These are phyloP conservation scores for Thunnus thynnus DNA, from an alignment of 2,113 vertebrate species.

Conservation along the genomic window DNA sequence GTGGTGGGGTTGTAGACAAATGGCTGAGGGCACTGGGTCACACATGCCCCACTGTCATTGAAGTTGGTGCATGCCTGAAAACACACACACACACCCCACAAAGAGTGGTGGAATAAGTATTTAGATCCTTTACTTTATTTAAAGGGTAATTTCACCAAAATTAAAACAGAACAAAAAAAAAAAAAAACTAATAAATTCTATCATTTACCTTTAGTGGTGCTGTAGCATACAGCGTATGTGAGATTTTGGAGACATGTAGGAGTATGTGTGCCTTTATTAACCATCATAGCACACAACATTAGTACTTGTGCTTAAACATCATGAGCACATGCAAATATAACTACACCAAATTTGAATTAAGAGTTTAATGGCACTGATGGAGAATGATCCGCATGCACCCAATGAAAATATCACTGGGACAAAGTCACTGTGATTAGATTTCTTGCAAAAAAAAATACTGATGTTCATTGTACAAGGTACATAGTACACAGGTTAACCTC, in stretches of 20 bases:
- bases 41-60: constrained; percentile 98
- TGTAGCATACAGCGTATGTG: neutral
- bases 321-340: neutral
- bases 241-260: neutral
- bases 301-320: neutral
- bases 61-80: constrained; percentile 98
- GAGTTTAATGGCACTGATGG: neutral
- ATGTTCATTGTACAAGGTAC: neutral
- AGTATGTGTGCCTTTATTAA: neutral
- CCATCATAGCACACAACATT: neutral
- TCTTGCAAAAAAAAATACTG: too few species aligned
- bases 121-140: neutral
- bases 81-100: constrained; percentile 33
- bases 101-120: neutral
- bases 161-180: neutral
- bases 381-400: neutral
- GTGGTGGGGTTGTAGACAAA: constrained; percentile 97
- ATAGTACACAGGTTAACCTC: too few species aligned
- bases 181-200: too few species aligned
- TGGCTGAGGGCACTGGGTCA: constrained; percentile 97
- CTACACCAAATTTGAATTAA: neutral
- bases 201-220: too few species aligned
- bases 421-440: neutral
- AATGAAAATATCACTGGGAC: neutral
- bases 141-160: neutral